These are phyloP conservation scores for Eledone cirrhosa DNA, from an alignment of 2,888 invertebrate species.

Conservation along the genomic window DNA sequence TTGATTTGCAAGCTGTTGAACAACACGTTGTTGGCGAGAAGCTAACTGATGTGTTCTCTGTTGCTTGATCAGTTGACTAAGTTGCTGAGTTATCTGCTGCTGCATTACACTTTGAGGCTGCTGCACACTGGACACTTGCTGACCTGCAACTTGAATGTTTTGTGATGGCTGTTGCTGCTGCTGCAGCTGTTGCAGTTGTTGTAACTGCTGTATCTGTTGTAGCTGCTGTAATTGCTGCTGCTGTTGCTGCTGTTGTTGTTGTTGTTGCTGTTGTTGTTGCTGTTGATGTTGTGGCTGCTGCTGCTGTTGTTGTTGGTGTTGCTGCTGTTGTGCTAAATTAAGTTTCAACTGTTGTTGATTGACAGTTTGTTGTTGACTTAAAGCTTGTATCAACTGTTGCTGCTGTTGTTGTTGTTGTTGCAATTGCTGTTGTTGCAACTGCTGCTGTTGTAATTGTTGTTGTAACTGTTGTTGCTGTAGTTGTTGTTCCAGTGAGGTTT, in stretches of 20 bases:
- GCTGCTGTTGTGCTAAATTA: neutral
- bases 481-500: neutral
- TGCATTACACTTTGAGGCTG: slow-evolving; percentile 3
- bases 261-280: neutral
- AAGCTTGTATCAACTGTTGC: too few species aligned
- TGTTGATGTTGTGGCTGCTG: neutral
- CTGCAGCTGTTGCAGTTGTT: neutral
- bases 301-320: neutral
- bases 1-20: too few species aligned
- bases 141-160: neutral
- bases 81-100: neutral
- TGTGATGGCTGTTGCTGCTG: slow-evolving; percentile 15
- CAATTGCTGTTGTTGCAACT: neutral
- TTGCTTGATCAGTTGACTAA: slow-evolving; percentile 16
- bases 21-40: neutral
- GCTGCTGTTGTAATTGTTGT: neutral
- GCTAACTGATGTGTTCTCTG: neutral
- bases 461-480: neutral
- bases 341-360: neutral
- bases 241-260: slow-evolving; percentile 9
- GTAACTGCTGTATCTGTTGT: neutral
- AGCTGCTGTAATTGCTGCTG: slow-evolving; percentile 5
- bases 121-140: neutral
- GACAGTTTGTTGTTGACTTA: too few species aligned
- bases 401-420: neutral